These are phyloP conservation scores for Rhopalosiphum maidis DNA, from an alignment of 1,140 invertebrate species.

Conservation along the genomic window DNA sequence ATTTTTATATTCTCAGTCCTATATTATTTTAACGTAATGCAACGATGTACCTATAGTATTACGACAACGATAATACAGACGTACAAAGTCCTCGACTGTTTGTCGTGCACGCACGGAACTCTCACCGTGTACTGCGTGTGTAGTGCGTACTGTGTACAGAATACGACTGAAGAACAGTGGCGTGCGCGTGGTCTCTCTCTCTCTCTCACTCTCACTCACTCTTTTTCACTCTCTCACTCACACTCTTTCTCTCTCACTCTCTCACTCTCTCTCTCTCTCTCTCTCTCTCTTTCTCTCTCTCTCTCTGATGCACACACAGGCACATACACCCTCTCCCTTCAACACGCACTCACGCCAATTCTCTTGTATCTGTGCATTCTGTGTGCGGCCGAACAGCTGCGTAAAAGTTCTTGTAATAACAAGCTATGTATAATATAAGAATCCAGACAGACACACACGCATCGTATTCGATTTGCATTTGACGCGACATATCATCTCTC, in stretches of 20 bases:
- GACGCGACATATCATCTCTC: too few species aligned
- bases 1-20: too few species aligned
- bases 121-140: constrained; percentile 5
- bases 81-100: neutral
- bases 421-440: neutral
- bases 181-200: neutral
- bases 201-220: neutral
- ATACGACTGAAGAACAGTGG: constrained; percentile 9
- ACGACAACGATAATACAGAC: neutral
- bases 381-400: constrained; percentile 26
- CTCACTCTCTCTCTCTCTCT: neutral
- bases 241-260: neutral
- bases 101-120: neutral
- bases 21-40: neutral
- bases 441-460: neutral
- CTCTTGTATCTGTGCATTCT: neutral
- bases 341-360: neutral
- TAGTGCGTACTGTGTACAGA: neutral
- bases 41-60: neutral
- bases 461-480: neutral
- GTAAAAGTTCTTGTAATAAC: neutral
- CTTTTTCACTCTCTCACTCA: neutral
- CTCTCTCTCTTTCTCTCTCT: neutral
- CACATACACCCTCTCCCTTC: neutral
- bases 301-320: neutral